A percentile compares a stretch with the other conserved stretches of the same genome.
phyloP scores from a whole-genome alignment of 1,140 invertebrate species.

The Sinonovacula constricta region DNA sequence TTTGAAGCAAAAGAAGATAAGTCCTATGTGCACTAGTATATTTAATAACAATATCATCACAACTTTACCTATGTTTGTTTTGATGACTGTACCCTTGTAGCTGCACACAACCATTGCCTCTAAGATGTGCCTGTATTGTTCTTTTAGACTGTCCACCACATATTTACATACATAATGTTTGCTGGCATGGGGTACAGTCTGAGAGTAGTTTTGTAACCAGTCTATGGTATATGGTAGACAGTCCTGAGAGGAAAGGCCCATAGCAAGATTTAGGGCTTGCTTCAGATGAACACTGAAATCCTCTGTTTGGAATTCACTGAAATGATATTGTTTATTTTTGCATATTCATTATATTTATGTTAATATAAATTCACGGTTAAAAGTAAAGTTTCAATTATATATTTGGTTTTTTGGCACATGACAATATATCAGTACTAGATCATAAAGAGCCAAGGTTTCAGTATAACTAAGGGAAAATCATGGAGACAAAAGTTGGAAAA shows the following conservation, averaged over 20 bases:
- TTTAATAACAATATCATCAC: not conserved
- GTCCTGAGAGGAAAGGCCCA: conserved; percentile 5
- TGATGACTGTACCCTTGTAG: not conserved
- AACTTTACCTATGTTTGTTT: not conserved
- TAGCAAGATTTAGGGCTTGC: conserved; percentile 17
- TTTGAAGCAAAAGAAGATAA: not conserved
- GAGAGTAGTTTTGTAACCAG: conserved; percentile 44
- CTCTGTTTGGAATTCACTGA: not conserved
- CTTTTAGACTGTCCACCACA: conserved; percentile 33
- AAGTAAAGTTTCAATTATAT: too few species aligned
- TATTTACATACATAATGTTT: conserved; percentile 24
- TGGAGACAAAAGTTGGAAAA: too few species aligned
- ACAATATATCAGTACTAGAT: too few species aligned
- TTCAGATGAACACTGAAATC: conserved; percentile 5
- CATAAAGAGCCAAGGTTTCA: too few species aligned
- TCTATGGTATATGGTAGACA: conserved; percentile 23
- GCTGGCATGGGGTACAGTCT: too few species aligned
- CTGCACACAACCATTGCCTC: not conserved
- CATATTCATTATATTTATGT: too few species aligned
- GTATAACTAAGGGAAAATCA: too few species aligned
- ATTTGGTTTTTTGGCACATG: too few species aligned
- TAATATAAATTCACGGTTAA: too few species aligned
- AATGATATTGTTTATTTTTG: too few species aligned
- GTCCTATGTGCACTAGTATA: not conserved
- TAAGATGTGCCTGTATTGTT: not conserved